A percentile compares a stretch with the other conserved stretches of the same genome.
These are phyloP conservation scores for Trinorchestia longiramus DNA, from an alignment of 1,140 invertebrate species.

Conservation along the genomic window DNA sequence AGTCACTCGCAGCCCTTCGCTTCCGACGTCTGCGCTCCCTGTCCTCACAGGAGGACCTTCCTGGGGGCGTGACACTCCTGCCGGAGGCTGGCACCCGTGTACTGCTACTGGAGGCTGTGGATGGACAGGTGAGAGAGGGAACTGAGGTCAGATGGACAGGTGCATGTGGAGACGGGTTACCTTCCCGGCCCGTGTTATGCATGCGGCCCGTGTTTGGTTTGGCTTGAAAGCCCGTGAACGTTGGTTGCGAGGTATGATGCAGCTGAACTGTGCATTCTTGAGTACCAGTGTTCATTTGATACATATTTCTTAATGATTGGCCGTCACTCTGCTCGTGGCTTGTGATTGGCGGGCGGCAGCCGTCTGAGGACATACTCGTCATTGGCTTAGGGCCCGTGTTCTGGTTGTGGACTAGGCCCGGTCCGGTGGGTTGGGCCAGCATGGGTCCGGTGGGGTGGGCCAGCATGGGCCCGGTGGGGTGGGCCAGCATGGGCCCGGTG, in stretches of 20 bases:
- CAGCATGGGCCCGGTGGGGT: not conserved
- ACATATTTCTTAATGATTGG: not conserved
- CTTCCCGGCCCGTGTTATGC: no score
- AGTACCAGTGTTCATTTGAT: not conserved
- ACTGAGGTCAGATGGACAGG: not conserved
- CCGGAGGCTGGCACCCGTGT: not conserved
- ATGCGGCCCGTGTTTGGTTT: no score
- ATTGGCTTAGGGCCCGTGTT: not conserved
- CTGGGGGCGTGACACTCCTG: slow-evolving; percentile 29
- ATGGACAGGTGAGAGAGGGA: not conserved
- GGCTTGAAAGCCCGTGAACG: no score
- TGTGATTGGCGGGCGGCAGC: not conserved
- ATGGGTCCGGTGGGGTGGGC: not conserved
- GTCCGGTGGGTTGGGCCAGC: not conserved
- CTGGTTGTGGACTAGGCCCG: not conserved
- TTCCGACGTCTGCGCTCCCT: not conserved
- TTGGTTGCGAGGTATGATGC: not conserved
- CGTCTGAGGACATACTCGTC: not conserved
- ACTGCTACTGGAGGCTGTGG: not conserved
- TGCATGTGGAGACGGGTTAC: not conserved
- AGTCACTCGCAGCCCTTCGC: slow-evolving; percentile 6
- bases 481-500: not conserved
- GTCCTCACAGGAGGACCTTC: slow-evolving; percentile 6
- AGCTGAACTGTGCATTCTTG: not conserved
- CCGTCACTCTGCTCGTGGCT: not conserved